phyloP scores from a whole-genome alignment of 2,888 invertebrate genomes.

The Netelia virgata region DNA sequence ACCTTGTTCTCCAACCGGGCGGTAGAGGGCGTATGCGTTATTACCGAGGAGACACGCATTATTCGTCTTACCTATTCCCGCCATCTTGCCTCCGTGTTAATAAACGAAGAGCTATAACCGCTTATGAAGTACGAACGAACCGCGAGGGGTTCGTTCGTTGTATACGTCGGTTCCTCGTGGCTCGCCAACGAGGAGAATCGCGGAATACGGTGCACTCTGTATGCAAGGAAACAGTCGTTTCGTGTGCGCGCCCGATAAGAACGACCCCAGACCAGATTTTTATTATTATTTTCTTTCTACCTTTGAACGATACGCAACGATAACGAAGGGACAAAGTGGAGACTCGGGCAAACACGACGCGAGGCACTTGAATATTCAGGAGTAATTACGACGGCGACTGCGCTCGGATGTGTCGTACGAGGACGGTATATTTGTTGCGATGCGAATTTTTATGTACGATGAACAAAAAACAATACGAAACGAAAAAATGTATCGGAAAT shows the following conservation, averaged over 20 bases:
- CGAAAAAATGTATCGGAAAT: too few species aligned
- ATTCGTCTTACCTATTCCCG: slow-evolving; percentile 60
- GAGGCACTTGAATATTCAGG: slow-evolving; percentile 59
- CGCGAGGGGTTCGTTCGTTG: too few species aligned
- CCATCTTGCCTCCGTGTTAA: slow-evolving; percentile 47
- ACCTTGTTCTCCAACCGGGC: slow-evolving; percentile 5
- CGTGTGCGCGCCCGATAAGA: slow-evolving; percentile 61
- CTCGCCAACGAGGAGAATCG: background rate
- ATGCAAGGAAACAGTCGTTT: slow-evolving; percentile 51
- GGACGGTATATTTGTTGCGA: background rate
- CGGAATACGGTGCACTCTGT: slow-evolving; percentile 38
- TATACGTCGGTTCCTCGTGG: background rate
- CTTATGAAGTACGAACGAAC: too few species aligned
- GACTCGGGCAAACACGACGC: slow-evolving; percentile 34
- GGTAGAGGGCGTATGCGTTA: slow-evolving; percentile 22
- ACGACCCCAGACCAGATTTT: slow-evolving; percentile 52
- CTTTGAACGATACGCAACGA: slow-evolving; percentile 54
- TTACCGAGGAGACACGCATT: slow-evolving; percentile 52
- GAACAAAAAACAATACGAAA: too few species aligned
- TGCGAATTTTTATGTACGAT: background rate
- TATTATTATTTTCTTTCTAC: slow-evolving; percentile 24
- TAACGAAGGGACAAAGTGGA: slow-evolving; percentile 56
- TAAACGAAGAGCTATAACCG: slow-evolving; percentile 5
- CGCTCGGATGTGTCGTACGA: background rate
- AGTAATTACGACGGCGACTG: slow-evolving; percentile 45